Percentiles rank a stretch among this genome's conserved stretches.
These are phyloP conservation scores for Procambarus clarkii DNA, from an alignment of 1,140 invertebrate genomes.

Conservation along the genomic window DNA sequence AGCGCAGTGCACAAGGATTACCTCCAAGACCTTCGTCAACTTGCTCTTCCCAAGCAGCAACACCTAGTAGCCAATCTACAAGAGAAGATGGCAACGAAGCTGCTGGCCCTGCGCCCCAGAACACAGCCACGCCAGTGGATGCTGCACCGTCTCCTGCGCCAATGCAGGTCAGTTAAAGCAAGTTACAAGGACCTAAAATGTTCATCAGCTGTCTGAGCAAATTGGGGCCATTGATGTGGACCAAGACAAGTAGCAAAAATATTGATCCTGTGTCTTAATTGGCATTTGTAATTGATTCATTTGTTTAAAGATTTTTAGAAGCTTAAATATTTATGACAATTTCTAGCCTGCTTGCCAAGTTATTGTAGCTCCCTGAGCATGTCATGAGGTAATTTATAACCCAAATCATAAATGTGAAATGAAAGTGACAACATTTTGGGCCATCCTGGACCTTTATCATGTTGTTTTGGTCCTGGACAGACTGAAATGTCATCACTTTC, in stretches of 20 bases:
- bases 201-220: not conserved
- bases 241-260: not conserved
- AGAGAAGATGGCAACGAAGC: constrained; percentile 50
- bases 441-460: no score
- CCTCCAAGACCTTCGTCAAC: constrained; percentile 44
- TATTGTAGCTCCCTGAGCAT: no score
- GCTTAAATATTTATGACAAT: no score
- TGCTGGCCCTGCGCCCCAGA: constrained; percentile 53
- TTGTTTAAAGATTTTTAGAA: not conserved
- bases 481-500: no score
- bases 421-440: no score
- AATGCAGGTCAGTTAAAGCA: constrained; percentile 42
- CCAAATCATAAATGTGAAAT: no score
- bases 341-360: no score
- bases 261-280: not conserved
- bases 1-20: constrained; percentile 51
- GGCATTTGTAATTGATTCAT: not conserved
- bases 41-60: constrained; percentile 43
- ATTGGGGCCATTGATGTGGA: not conserved
- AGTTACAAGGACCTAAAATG: not conserved
- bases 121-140: constrained; percentile 68
- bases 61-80: constrained; percentile 10
- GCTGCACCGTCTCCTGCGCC: constrained; percentile 56
- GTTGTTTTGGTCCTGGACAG: no score
- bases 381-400: no score